phyloP scores from a whole-genome alignment of 1,140 invertebrate species.

The Diorhabda carinulata region DNA sequence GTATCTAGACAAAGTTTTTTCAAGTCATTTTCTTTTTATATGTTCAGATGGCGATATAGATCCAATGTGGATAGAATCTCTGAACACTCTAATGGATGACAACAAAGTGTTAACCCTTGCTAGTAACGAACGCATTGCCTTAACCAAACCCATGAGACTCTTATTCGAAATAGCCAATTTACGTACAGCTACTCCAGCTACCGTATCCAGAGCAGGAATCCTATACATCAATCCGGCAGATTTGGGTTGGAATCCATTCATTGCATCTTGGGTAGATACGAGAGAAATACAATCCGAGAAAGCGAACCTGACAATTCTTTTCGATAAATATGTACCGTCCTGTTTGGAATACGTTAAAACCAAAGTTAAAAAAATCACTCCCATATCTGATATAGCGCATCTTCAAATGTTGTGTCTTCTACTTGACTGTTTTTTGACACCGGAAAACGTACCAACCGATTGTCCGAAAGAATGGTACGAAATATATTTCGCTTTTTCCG shows the following conservation, averaged over 20 bases:
- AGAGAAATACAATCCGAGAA: constrained; percentile 66
- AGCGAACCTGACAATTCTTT: constrained; percentile 79
- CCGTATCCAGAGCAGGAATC: constrained; percentile 89
- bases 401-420: constrained; percentile 87
- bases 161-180: constrained; percentile 94
- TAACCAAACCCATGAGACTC: constrained; percentile 86
- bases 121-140: constrained; percentile 89
- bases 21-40: not conserved
- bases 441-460: constrained; percentile 75
- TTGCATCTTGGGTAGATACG: constrained; percentile 90
- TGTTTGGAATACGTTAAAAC: constrained; percentile 71
- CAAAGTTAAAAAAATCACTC: constrained; percentile 88
- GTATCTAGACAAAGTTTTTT: too few species aligned
- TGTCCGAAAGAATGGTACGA: constrained; percentile 93
- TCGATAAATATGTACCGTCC: constrained; percentile 92
- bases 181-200: constrained; percentile 90
- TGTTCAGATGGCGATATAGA: constrained; percentile 86
- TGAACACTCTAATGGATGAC: constrained; percentile 85
- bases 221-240: constrained; percentile 89
- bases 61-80: constrained; percentile 95
- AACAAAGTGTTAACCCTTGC: constrained; percentile 87
- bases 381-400: constrained; percentile 86
- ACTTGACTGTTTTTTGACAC: constrained; percentile 80
- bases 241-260: constrained; percentile 94
- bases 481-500: constrained; percentile 87